Percentiles rank a stretch among this genome's conserved stretches.
These are phyloP conservation scores for Lerema accius DNA, from an alignment of 1,140 invertebrate genomes.

Conservation along the genomic window DNA sequence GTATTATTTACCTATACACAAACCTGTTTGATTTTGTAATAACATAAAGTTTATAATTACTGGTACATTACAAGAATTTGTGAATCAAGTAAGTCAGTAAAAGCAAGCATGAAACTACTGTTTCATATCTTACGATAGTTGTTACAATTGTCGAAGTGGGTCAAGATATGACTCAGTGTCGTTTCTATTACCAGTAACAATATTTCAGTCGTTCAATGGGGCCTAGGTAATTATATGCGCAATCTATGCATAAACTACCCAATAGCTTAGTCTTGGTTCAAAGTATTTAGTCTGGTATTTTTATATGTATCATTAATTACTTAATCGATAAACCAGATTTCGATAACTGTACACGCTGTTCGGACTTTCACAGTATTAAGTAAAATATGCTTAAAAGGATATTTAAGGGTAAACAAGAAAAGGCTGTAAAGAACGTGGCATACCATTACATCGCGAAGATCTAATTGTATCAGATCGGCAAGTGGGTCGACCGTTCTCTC, in stretches of 20 bases:
- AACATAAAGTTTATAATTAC: neutral
- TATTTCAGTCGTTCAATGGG: constrained; percentile 15
- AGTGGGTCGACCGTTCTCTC: constrained; percentile 44
- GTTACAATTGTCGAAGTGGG: constrained; percentile 8
- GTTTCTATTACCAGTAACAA: constrained; percentile 20
- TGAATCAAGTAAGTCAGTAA: neutral
- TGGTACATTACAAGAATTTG: neutral
- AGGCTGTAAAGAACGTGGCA: neutral
- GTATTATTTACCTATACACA: too few species aligned
- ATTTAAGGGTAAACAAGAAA: neutral
- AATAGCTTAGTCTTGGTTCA: neutral
- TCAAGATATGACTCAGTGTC: constrained; percentile 22
- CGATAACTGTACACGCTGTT: too few species aligned
- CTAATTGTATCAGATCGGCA: constrained; percentile 15
- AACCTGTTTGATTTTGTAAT: too few species aligned
- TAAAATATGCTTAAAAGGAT: neutral
- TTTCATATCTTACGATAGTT: constrained; percentile 6
- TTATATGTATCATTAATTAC: too few species aligned
- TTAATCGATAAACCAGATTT: too few species aligned
- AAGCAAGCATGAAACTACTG: constrained; percentile 12
- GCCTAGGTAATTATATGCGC: constrained; percentile 15
- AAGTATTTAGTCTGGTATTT: neutral
- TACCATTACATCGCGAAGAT: neutral
- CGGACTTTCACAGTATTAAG: too few species aligned
- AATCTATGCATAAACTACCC: neutral